A percentile compares a stretch with the other conserved stretches of the same genome.
Conservation (phyloP, 2,888 invertebrate species). For the Mamestra brassicae region DNA sequence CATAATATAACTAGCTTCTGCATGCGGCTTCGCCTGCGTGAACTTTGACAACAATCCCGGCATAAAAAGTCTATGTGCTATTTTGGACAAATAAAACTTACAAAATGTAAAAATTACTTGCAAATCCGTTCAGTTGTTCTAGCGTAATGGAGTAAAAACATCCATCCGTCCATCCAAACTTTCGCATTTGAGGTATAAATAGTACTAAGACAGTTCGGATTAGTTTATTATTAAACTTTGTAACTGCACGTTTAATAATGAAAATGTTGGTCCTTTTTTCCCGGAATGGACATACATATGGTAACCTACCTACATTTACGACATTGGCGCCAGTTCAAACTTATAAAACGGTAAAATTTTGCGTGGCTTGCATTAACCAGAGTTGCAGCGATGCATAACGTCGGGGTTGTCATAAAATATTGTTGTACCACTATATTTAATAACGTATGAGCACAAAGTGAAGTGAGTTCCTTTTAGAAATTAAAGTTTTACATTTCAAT, state of each 20-base stretch:
- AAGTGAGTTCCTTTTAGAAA: not conserved
- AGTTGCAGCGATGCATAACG: conserved; percentile 18
- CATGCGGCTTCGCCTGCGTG: too few relatives aligned
- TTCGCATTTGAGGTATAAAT: too few relatives aligned
- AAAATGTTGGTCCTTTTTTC: not conserved
- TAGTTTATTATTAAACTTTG: not conserved
- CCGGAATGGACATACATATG: not conserved
- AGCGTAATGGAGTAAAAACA: too few relatives aligned
- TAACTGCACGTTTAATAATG: not conserved
- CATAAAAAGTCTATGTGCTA: too few relatives aligned
- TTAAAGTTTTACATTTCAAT: not conserved
- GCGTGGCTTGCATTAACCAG: conserved; percentile 30
- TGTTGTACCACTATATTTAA: conserved; percentile 26
- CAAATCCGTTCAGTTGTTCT: too few relatives aligned
- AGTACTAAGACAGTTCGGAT: not conserved
- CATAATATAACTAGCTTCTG: too few relatives aligned
- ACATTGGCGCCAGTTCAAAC: conserved; percentile 30
- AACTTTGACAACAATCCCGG: too few relatives aligned
- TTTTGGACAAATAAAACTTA: too few relatives aligned
- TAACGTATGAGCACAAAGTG: too few relatives aligned
- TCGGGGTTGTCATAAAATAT: conserved; percentile 22
- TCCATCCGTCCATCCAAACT: too few relatives aligned
- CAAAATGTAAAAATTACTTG: too few relatives aligned
- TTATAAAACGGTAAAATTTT: conserved; percentile 40
- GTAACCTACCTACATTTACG: not conserved